These are phyloP conservation scores for Strix uralensis DNA, from an alignment of 2,113 vertebrate genomes.

Conservation along the genomic window DNA sequence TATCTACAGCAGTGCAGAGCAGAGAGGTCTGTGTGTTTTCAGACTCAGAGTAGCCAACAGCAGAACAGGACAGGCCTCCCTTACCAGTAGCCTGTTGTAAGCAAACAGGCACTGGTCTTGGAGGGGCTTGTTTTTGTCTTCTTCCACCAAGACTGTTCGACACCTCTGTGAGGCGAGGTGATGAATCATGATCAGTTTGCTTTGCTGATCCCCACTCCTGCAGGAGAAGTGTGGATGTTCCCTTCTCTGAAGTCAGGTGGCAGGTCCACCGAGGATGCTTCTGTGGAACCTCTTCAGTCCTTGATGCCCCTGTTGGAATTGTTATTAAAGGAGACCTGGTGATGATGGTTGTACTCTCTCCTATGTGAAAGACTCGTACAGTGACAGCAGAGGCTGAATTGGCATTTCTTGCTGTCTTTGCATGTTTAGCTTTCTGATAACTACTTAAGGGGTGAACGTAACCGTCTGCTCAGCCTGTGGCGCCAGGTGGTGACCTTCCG, in stretches of 20 bases:
- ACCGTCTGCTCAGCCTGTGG: conserved; percentile 80
- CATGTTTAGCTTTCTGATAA: conserved; percentile 70
- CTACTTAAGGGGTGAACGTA: conserved; percentile 73
- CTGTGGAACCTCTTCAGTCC: not conserved
- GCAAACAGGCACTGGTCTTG: not conserved
- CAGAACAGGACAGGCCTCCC: not conserved
- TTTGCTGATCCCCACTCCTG: not conserved
- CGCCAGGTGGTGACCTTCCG: conserved; percentile 81
- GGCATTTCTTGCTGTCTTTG: conserved; percentile 19
- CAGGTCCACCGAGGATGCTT: not conserved
- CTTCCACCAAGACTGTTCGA: not conserved
- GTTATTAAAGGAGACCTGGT: not conserved
- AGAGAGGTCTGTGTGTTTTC: not conserved
- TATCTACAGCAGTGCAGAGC: not conserved
- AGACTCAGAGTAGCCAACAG: not conserved
- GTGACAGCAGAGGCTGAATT: not conserved
- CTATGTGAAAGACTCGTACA: not conserved
- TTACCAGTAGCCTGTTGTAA: not conserved
- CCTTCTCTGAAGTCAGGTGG: not conserved
- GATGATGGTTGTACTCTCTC: not conserved
- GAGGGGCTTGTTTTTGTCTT: not conserved
- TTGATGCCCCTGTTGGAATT: not conserved
- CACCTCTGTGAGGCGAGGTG: not conserved
- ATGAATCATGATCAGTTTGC: not conserved
- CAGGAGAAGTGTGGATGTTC: not conserved